phyloP scores from a whole-genome alignment of 1,140 invertebrate genomes.

The Aphaenogaster rudis region DNA sequence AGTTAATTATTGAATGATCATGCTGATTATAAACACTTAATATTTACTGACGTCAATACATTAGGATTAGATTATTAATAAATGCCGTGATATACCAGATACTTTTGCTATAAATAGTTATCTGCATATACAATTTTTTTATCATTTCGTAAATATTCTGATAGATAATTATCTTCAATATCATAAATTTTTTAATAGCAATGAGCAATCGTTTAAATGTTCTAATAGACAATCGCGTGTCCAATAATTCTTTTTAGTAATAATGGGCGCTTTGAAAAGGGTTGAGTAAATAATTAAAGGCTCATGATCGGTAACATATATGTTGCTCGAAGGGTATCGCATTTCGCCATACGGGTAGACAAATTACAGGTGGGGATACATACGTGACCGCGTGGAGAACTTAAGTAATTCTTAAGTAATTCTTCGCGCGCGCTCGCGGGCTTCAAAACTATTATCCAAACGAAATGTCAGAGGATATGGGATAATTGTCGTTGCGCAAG shows the following conservation, averaged over 20 bases:
- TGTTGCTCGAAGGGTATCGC: conserved; percentile 31
- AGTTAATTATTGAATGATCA: conserved; percentile 5
- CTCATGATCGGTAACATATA: not conserved
- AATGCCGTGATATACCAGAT: not conserved
- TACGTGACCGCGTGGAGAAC: conserved; percentile 43
- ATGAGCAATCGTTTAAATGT: conserved; percentile 5
- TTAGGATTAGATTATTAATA: conserved; percentile 1
- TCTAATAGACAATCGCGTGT: conserved; percentile 6
- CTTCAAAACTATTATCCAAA: conserved; percentile 65
- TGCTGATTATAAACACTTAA: not conserved
- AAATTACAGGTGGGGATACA: conserved; percentile 26
- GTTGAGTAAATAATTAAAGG: conserved; percentile 41
- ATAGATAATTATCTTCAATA: not conserved
- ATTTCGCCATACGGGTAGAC: conserved; percentile 26
- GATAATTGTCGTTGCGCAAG: conserved; percentile 66
- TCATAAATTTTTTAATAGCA: not conserved
- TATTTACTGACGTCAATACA: conserved; percentile 9
- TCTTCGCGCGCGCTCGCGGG: conserved; percentile 49
- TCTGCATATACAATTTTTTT: not conserved
- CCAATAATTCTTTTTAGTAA: conserved; percentile 17
- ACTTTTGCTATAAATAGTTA: not conserved
- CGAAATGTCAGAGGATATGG: conserved; percentile 72
- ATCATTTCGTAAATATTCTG: not conserved
- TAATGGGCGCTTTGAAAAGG: conserved; percentile 5
- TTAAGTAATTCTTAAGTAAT: conserved; percentile 65